A percentile compares a stretch with the other conserved stretches of the same genome.
Conservation (phyloP, 2,888 invertebrate genomes). For the Dynastes maya region DNA sequence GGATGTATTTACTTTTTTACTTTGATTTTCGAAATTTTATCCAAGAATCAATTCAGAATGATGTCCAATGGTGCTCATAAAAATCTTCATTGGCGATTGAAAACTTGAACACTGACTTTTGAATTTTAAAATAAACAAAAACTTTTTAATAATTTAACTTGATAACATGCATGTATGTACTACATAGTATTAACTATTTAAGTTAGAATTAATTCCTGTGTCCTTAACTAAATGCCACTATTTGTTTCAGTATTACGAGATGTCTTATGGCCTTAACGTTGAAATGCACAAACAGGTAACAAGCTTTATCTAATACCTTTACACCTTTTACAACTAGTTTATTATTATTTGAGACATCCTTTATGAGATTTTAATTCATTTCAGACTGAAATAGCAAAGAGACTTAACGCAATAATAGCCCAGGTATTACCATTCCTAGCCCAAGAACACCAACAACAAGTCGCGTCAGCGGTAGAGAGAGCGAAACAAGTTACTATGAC, state of each 20-base stretch:
- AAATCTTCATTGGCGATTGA: too few relatives aligned
- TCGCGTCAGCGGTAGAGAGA: constrained; percentile 92
- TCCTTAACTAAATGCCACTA: not conserved
- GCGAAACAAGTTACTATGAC: constrained; percentile 97
- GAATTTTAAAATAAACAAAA: too few relatives aligned
- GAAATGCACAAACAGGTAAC: constrained; percentile 98
- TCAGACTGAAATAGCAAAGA: constrained; percentile 96
- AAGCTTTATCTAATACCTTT: not conserved
- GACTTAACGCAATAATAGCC: constrained; percentile 93
- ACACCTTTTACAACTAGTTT: not conserved
- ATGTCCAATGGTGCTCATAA: too few relatives aligned
- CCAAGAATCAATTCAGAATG: too few relatives aligned
- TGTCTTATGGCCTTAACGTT: constrained; percentile 97
- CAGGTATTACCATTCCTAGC: constrained; percentile 95
- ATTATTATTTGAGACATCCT: not conserved
- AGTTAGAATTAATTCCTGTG: not conserved
- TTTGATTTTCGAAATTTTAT: too few relatives aligned
- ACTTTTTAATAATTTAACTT: too few relatives aligned
- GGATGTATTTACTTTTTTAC: too few relatives aligned
- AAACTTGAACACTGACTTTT: too few relatives aligned
- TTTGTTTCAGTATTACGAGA: constrained; percentile 93
- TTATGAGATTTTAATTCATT: constrained; percentile 65
- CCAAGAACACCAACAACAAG: constrained; percentile 93
- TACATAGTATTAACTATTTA: too few relatives aligned
- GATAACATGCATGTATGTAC: too few relatives aligned